phyloP scores from a whole-genome alignment of 2,888 invertebrate species.

The Endomychus coccineus region DNA sequence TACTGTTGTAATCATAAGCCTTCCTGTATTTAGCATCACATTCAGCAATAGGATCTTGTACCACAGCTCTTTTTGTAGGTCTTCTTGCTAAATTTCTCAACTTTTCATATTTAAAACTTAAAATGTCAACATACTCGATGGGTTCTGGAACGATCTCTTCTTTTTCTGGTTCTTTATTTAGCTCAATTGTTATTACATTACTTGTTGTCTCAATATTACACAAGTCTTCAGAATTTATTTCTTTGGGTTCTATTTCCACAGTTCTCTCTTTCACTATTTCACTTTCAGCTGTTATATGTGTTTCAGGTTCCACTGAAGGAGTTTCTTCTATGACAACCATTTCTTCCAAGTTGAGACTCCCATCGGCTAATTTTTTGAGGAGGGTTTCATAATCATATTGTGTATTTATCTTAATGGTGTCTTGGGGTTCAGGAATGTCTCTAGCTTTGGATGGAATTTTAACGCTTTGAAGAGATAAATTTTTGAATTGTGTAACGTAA shows the following conservation, averaged over 20 bases:
- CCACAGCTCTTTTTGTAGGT: constrained; percentile 25
- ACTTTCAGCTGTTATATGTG: neutral
- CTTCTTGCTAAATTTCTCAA: constrained; percentile 30
- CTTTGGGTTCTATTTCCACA: neutral
- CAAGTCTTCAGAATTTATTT: neutral
- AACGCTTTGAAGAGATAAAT: constrained; percentile 43
- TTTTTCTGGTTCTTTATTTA: constrained; percentile 13
- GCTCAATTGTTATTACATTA: too few species aligned
- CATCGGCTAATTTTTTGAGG: constrained; percentile 33
- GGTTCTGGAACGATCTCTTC: constrained; percentile 16
- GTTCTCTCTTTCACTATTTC: neutral
- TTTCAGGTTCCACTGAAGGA: neutral
- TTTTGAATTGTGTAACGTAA: constrained; percentile 57
- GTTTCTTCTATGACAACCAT: neutral
- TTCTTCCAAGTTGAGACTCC: constrained; percentile 31
- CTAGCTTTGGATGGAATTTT: constrained; percentile 46
- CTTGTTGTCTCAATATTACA: too few species aligned
- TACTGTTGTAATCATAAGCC: constrained; percentile 28
- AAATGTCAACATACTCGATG: constrained; percentile 5
- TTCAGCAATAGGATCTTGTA: constrained; percentile 21
- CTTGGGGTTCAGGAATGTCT: constrained; percentile 22
- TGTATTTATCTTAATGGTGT: constrained; percentile 28
- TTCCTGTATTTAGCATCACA: constrained; percentile 25
- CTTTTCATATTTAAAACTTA: constrained; percentile 26
- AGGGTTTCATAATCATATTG: constrained; percentile 28